Evolutionary conservation across 2,888 invertebrate species (phyloP).

Genomic region (Antheraea yamamai): DNA sequence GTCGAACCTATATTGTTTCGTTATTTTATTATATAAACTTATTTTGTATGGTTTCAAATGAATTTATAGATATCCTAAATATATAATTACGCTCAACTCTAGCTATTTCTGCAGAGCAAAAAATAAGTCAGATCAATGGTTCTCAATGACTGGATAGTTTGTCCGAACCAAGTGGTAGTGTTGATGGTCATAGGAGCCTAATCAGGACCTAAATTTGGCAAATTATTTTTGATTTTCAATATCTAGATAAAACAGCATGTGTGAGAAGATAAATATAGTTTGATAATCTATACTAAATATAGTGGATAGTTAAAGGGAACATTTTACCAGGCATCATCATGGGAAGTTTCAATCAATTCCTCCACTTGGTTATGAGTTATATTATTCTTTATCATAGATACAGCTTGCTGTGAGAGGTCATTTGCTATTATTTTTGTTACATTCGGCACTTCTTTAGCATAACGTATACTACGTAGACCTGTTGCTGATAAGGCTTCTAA

Average conservation of each 20-base stretch:
- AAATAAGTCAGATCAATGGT: too few species aligned
- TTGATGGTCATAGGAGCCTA: too few species aligned
- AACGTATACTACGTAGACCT: slow-evolving; percentile 96
- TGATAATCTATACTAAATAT: background rate
- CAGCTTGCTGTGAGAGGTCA: slow-evolving; percentile 92
- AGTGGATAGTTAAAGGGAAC: background rate
- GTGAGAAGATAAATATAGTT: background rate
- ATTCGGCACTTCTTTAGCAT: slow-evolving; percentile 96
- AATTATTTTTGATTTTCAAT: background rate
- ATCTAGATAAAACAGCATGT: background rate
- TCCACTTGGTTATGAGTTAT: slow-evolving; percentile 88
- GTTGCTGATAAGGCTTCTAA: slow-evolving; percentile 98
- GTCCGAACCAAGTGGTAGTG: too few species aligned
- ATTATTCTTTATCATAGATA: slow-evolving; percentile 92
- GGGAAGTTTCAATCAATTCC: slow-evolving; percentile 87
- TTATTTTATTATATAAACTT: too few species aligned
- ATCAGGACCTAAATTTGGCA: too few species aligned
- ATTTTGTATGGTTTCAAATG: too few species aligned
- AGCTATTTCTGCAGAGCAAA: too few species aligned
- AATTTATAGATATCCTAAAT: too few species aligned
- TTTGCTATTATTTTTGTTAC: slow-evolving; percentile 93
- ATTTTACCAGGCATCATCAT: slow-evolving; percentile 93
- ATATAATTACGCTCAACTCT: too few species aligned
- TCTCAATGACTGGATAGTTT: too few species aligned
- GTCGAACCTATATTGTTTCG: too few species aligned